A percentile compares a stretch with the other conserved stretches of the same genome.
These are phyloP conservation scores for Saxidomus purpurata DNA, from an alignment of 1,140 invertebrate species.

Conservation along the genomic window DNA sequence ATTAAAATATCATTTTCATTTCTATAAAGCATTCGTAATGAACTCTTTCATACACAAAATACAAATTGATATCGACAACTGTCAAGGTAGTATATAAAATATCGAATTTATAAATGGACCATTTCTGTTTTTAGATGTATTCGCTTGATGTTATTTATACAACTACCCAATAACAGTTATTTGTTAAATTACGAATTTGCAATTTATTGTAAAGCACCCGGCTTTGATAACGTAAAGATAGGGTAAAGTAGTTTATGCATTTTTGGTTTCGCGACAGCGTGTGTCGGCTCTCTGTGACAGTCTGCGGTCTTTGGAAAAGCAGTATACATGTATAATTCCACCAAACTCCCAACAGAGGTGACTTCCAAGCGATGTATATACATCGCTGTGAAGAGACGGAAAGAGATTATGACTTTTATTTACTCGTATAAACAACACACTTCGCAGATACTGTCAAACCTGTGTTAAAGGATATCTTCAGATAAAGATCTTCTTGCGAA, in stretches of 20 bases:
- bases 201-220: neutral
- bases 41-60: neutral
- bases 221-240: neutral
- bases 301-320: no score
- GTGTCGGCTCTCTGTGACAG: no score
- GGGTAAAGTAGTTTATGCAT: neutral
- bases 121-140: neutral
- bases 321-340: neutral
- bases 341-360: neutral
- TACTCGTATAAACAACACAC: no score
- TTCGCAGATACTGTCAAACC: no score
- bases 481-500: no score
- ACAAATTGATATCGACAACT: neutral
- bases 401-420: neutral
- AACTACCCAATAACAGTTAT: neutral
- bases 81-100: slow-evolving; percentile 2
- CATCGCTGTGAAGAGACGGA: neutral
- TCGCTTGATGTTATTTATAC: neutral
- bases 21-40: neutral
- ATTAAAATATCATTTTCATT: slow-evolving; percentile 29
- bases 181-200: neutral
- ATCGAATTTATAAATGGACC: slow-evolving; percentile 11
- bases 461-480: no score
- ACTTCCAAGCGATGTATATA: neutral
- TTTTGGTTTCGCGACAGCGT: no score